phyloP scores from a whole-genome alignment of 2,888 invertebrate species.

The Aproaerema taeniolella region DNA sequence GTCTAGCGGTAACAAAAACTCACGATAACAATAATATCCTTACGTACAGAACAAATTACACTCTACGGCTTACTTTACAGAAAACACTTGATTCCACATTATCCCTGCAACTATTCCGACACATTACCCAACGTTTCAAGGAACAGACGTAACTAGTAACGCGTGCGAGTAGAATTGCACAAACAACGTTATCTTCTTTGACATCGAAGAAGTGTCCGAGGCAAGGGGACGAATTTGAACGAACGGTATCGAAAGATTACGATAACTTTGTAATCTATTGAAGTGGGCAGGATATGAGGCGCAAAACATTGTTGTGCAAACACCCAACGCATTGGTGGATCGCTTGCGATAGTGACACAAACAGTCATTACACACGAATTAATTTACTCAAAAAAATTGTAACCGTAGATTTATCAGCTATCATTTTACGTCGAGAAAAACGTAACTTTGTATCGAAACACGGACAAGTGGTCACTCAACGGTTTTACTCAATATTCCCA shows the following conservation, averaged over 20 bases:
- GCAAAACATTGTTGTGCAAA: slow-evolving; percentile 24
- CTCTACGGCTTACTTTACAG: slow-evolving; percentile 42
- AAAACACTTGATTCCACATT: slow-evolving; percentile 62
- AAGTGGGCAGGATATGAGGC: slow-evolving; percentile 26
- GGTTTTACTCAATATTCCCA: too few species aligned
- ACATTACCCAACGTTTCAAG: slow-evolving; percentile 14
- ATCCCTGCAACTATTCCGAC: slow-evolving; percentile 16
- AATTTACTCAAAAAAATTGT: too few species aligned
- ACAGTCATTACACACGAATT: too few species aligned
- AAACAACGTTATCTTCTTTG: slow-evolving; percentile 34
- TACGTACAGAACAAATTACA: slow-evolving; percentile 9
- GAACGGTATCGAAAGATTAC: slow-evolving; percentile 30
- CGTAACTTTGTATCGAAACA: too few species aligned
- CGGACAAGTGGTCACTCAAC: too few species aligned
- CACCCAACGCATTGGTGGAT: too few species aligned
- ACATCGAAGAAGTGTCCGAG: slow-evolving; percentile 23
- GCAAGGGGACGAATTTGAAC: slow-evolving; percentile 23
- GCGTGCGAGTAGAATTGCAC: slow-evolving; percentile 20
- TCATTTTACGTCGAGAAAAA: too few species aligned
- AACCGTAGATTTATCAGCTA: too few species aligned
- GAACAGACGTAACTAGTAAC: neutral
- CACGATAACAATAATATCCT: slow-evolving; percentile 16
- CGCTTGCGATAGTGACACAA: too few species aligned
- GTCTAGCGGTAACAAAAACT: slow-evolving; percentile 17
- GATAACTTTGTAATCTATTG: slow-evolving; percentile 31